These are phyloP conservation scores for Hydractinia symbiolongicarpus DNA, from an alignment of 30 jellyfish, hydroid and myxozoan species.

Conservation along the genomic window DNA sequence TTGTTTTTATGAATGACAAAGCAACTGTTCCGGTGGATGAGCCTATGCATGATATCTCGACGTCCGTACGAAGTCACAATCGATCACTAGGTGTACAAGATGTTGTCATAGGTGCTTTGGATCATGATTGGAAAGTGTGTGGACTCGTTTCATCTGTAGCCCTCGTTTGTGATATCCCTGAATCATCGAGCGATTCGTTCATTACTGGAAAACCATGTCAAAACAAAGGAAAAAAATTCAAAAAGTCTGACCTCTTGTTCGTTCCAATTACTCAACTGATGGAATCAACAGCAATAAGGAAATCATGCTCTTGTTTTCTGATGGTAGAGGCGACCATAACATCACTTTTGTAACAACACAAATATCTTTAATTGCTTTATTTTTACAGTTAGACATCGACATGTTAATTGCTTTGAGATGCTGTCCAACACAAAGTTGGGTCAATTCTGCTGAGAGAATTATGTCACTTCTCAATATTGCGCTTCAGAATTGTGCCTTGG, in stretches of 20 bases:
- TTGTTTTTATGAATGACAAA: neutral
- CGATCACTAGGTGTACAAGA: neutral
- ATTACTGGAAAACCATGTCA: too few relatives aligned
- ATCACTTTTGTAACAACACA: neutral
- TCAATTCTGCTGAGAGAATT: neutral
- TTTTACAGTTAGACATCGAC: neutral
- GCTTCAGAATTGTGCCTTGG: neutral
- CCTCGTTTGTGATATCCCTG: too few relatives aligned
- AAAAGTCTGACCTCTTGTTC: too few relatives aligned
- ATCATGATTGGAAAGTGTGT: neutral
- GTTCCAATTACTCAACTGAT: neutral
- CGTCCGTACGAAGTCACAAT: neutral
- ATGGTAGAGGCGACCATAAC: neutral
- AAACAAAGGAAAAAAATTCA: too few relatives aligned
- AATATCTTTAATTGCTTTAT: neutral
- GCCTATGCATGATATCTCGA: neutral
- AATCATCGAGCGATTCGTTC: too few relatives aligned
- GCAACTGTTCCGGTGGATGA: constrained; percentile 6
- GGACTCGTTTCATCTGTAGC: neutral
- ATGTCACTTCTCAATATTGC: constrained; percentile 4
- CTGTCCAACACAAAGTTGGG: constrained; percentile 7
- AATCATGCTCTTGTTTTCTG: neutral
- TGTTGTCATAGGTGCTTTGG: neutral
- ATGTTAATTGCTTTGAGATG: neutral
- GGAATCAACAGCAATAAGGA: neutral